phyloP scores from a whole-genome alignment of 2,797 vertebrate genomes.

The Catharus ustulatus region DNA sequence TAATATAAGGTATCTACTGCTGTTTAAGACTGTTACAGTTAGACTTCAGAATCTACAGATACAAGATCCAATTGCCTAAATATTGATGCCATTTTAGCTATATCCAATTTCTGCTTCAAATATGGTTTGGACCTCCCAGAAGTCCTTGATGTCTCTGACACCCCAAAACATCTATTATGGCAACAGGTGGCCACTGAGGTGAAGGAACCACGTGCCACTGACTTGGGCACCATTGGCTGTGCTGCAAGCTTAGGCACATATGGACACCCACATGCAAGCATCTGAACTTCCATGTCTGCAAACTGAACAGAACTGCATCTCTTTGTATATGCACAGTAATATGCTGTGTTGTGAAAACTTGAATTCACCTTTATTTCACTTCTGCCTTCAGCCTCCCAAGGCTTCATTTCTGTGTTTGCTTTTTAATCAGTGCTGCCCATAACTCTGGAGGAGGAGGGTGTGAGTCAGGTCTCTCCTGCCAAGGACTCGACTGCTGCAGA shows the following conservation, averaged over 20 bases:
- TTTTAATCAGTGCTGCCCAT: rapidly evolving
- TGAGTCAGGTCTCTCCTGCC: background rate
- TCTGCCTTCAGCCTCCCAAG: background rate
- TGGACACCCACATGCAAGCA: background rate
- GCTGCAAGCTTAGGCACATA: background rate
- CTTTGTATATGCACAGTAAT: background rate
- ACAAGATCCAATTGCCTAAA: background rate
- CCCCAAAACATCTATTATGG: background rate
- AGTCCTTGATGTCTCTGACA: background rate
- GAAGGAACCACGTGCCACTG: background rate
- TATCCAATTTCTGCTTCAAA: background rate
- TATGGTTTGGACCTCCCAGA: rapidly evolving
- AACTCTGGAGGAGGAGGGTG: background rate
- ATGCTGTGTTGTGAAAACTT: background rate
- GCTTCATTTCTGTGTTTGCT: background rate
- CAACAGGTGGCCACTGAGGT: background rate
- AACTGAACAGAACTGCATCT: background rate
- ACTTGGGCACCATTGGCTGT: background rate
- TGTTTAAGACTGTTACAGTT: background rate
- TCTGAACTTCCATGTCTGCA: background rate
- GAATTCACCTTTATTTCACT: background rate
- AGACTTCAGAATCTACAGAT: background rate
- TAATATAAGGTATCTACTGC: background rate
- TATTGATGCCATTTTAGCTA: background rate
- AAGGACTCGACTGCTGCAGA: background rate